Evolutionary conservation across 2,113 vertebrate genomes (phyloP), one percentile per base, ranked within the genome.

Genomic region (Megaceryle torquata): DNA sequence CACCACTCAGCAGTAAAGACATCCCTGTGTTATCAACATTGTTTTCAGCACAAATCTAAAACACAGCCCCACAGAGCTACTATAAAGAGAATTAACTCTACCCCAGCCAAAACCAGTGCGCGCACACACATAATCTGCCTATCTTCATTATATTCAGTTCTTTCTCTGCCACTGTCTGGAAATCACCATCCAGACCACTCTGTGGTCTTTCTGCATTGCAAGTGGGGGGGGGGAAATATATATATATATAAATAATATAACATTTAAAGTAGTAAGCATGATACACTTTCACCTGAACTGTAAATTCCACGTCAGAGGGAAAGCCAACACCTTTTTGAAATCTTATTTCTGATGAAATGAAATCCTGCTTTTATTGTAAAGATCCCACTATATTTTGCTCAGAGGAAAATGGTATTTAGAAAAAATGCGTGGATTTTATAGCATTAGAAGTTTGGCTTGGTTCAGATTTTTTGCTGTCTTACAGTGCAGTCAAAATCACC

Each of bases 51-150:
- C 43, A 59, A 53, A 80, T 43, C 53, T 53, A 61, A 56, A 71
- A 28, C 0, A 35, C 0, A 63, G 28, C 46, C 37, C 8, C 9
- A 2, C 19, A 8, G 4, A 21, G 48, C 25, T 29, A 7, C 21
- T 18, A 1, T 2, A 37, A 72, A 39, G 51, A 56, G 77, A 57
- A 61, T 21, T 9, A 11, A 50, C 41, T 46, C 44, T 33, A 51
- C 28, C 17, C 24, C 33, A 72, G 53, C 28, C 70, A 35, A 72
- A 56, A 41, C 17, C 33, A 67, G 33, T 46, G 46, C 46, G 9
- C 28, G 20, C 50, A 11, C 28, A 64, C 10, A 44, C 29, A 31
- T 6, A 0, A 21, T 53, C 14, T 13, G 51, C 31, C 9, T 37
- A 28, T 69, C 65, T 75, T 83, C 17, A 19, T 39, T 16, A 44